phyloP scores from a whole-genome alignment of 2,888 invertebrate species.

The Cheilosia grossa region DNA sequence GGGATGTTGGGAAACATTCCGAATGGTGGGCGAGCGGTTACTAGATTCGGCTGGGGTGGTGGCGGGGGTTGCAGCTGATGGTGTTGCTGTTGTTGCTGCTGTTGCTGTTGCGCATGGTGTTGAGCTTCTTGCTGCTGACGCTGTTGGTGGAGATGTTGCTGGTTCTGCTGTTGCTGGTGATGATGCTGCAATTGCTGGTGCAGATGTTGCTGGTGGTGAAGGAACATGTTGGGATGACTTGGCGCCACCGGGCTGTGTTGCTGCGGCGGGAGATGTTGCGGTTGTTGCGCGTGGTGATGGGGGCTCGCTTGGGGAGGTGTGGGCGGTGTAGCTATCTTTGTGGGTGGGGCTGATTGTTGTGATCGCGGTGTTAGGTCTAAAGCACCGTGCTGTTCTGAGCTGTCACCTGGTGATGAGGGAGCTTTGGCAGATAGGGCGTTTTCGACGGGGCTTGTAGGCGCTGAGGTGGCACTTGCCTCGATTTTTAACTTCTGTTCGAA shows the following conservation, averaged over 20 bases:
- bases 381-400: slow-evolving; percentile 84
- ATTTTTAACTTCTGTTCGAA: slow-evolving; percentile 82
- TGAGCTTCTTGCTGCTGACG: slow-evolving; percentile 79
- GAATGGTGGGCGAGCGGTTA: slow-evolving; percentile 81
- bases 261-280: slow-evolving; percentile 67
- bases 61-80: slow-evolving; percentile 75
- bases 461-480: slow-evolving; percentile 80
- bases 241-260: slow-evolving; percentile 66
- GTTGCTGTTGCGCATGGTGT: slow-evolving; percentile 80
- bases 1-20: slow-evolving; percentile 83
- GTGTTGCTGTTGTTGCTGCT: slow-evolving; percentile 76
- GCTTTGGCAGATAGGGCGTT: slow-evolving; percentile 76
- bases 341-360: slow-evolving; percentile 66
- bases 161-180: slow-evolving; percentile 81
- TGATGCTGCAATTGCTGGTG: slow-evolving; percentile 80
- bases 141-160: slow-evolving; percentile 78
- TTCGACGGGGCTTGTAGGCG: slow-evolving; percentile 79
- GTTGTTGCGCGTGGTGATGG: slow-evolving; percentile 75
- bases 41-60: slow-evolving; percentile 79
- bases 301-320: slow-evolving; percentile 81
- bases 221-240: slow-evolving; percentile 74
- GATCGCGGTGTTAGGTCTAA: slow-evolving; percentile 85
- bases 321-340: slow-evolving; percentile 56
- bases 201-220: slow-evolving; percentile 81
- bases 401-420: slow-evolving; percentile 81